These are phyloP conservation scores for Gastrophysa polygoni DNA, from an alignment of 2,888 invertebrate genomes.

Conservation along the genomic window DNA sequence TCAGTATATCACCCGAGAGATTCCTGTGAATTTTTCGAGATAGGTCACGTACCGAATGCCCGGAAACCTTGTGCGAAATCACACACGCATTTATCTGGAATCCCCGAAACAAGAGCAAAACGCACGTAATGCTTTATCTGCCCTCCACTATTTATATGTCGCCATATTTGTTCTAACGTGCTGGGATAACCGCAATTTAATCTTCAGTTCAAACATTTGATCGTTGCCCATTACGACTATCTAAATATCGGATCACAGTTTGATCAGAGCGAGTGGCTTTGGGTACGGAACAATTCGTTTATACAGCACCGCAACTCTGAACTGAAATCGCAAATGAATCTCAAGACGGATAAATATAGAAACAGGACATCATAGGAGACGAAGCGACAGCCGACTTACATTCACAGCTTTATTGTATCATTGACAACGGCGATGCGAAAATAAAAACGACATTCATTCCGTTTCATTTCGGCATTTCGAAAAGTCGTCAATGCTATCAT, in stretches of 20 bases:
- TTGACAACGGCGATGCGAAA: too few species aligned
- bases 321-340: too few species aligned
- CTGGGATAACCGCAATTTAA: conserved; percentile 10
- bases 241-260: conserved; percentile 3
- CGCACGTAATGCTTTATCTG: conserved; percentile 8
- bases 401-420: too few species aligned
- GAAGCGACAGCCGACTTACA: too few species aligned
- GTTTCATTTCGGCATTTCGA: too few species aligned
- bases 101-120: conserved; percentile 1
- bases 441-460: too few species aligned
- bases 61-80: neutral
- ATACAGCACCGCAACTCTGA: too few species aligned
- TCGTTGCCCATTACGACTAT: conserved; percentile 2
- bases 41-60: neutral
- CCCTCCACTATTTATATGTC: conserved; percentile 3
- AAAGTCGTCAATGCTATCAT: too few species aligned
- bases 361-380: too few species aligned
- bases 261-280: neutral
- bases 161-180: conserved; percentile 13
- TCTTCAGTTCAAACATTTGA: neutral
- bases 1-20: neutral
- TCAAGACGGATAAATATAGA: too few species aligned
- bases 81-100: conserved; percentile 8
- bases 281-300: too few species aligned
- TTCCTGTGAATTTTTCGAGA: neutral